A percentile compares a stretch with the other conserved stretches of the same genome.
Evolutionary conservation across 2,797 vertebrate genomes (phyloP).

Genomic region (Sibirionetta formosa): DNA sequence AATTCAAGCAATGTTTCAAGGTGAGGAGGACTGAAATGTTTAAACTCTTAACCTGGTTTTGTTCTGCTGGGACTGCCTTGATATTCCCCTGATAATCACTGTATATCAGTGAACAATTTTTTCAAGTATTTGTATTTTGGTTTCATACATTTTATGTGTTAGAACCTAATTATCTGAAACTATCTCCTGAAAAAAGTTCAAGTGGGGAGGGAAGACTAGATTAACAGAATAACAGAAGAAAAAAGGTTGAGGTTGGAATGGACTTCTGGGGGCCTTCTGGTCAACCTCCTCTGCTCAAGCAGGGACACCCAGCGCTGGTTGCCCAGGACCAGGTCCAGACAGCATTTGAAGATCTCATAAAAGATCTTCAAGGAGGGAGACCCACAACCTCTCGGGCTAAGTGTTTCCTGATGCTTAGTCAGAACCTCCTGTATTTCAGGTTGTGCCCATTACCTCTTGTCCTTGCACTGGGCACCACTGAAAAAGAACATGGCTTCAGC

Average conservation of each 20-base stretch:
- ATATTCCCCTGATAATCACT: not conserved
- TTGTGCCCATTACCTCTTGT: no score
- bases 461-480: no score
- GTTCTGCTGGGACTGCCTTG: not conserved
- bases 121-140: not conserved
- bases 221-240: not conserved
- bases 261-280: not conserved
- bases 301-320: not conserved
- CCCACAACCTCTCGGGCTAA: no score
- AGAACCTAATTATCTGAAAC: not conserved
- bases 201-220: rapidly evolving
- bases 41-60: not conserved
- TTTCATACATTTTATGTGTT: not conserved
- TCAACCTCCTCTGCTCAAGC: not conserved
- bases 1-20: not conserved
- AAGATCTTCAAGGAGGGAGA: no score
- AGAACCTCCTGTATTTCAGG: no score
- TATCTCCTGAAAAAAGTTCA: not conserved
- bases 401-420: no score
- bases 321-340: not conserved
- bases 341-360: not conserved
- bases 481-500: not conserved
- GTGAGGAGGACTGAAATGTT: not conserved
- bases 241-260: not conserved
- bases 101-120: not conserved